These are phyloP conservation scores for Esox lucius DNA, from an alignment of 2,797 vertebrate species.

Conservation along the genomic window DNA sequence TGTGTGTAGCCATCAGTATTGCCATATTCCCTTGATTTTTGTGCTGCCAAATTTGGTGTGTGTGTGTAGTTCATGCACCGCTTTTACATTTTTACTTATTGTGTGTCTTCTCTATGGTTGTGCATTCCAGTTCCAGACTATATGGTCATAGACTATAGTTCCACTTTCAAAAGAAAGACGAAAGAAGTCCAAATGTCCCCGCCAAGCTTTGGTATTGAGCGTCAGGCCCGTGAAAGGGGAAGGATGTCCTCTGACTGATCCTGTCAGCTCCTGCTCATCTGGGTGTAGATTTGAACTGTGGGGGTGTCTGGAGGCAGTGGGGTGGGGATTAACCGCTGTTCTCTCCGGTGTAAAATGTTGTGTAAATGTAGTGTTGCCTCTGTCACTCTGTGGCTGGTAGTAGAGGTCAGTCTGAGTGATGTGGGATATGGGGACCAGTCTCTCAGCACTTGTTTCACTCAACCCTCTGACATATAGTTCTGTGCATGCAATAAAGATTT, in stretches of 20 bases:
- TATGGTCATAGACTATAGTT: slow-evolving; percentile 52
- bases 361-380: slow-evolving; percentile 78
- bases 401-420: slow-evolving; percentile 50
- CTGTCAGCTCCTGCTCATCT: slow-evolving; percentile 48
- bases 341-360: slow-evolving; percentile 74
- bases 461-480: slow-evolving; percentile 70
- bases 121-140: slow-evolving; percentile 71
- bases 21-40: slow-evolving; percentile 64
- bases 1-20: slow-evolving; percentile 79
- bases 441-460: slow-evolving; percentile 67
- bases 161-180: slow-evolving; percentile 3
- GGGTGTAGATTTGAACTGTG: slow-evolving; percentile 47
- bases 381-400: slow-evolving; percentile 57
- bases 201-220: slow-evolving; percentile 49
- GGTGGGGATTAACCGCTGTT: slow-evolving; percentile 36
- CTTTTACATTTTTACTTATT: slow-evolving; percentile 51
- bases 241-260: slow-evolving; percentile 50
- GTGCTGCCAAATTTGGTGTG: slow-evolving; percentile 78
- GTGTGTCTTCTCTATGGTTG: slow-evolving; percentile 57
- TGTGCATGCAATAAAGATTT: slow-evolving; percentile 85
- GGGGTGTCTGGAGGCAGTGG: slow-evolving; percentile 33
- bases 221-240: slow-evolving; percentile 66
- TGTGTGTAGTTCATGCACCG: slow-evolving; percentile 67
- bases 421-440: slow-evolving; percentile 58
- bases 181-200: slow-evolving; percentile 3